Evolutionary conservation across 2,797 vertebrate species (phyloP), one percentile per base, ranked within the genome.

Genomic region (Neosalanx taihuensis): DNA sequence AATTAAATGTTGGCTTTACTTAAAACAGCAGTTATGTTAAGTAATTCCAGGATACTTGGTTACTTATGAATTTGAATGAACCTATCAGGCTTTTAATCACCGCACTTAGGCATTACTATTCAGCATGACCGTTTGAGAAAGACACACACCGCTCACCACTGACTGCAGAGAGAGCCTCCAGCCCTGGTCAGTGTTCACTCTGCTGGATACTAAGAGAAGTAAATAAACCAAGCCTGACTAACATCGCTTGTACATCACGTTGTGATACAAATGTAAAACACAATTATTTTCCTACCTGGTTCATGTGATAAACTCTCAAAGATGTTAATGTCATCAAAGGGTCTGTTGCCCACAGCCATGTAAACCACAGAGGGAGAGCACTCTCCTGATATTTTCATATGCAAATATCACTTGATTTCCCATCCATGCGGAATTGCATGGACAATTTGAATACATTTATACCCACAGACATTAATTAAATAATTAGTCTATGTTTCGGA

Each of bases 81-180:
- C 41, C 9, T 12, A 12, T 12, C 13, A 13, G 12, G 10, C 41
- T 46, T 12, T 46, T 1, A 13, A 10, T 46, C 41, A 13, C 41
- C 41, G 12, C 41, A 68, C 74, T 79, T 81, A 75, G 33, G 66
- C 83, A 70, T 76, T 75, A 15, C 31, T 79, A 61, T 60, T 70
- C 68, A 46, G 18, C 81, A 79, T 77, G 67, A 46, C 74, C 18
- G 64, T 72, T 69, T 65, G 75, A 81, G 85, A 77, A 72, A 73
- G 77, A 61, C 73, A 41, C 77, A 73, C 7, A 61, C 46, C 2
- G 71, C 69, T 77, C 23, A 9, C 41, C 5, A 15, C 74, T 71
- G 74, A 81, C 79, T 69, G 75, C 82, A 74, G 78, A 78, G 80
- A 84, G 76, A 66, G 71, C 41, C 65, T 67, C 37, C 70, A 71